Conservation (phyloP, 2,113 vertebrate species). For the Machaerirhynchus nigripectus region DNA sequence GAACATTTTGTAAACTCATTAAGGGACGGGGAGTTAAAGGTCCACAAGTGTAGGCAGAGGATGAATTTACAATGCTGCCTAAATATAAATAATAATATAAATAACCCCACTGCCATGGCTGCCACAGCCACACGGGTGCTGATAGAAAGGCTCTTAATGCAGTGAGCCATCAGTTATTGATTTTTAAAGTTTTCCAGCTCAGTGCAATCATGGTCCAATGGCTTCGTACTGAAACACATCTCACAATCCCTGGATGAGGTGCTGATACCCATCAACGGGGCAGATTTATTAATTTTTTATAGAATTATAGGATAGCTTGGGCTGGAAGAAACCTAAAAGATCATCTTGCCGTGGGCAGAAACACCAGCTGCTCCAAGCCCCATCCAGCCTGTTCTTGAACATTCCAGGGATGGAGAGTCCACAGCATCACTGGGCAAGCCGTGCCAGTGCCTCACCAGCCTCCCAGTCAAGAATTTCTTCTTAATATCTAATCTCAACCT, state of each 20-base stretch:
- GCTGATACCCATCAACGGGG: background rate
- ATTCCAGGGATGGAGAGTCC: background rate
- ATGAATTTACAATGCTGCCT: background rate
- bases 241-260: too few species aligned
- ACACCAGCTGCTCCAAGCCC: background rate
- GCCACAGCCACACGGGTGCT: background rate
- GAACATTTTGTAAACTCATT: background rate
- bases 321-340: background rate
- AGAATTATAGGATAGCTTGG: background rate
- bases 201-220: background rate
- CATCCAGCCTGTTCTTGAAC: too few species aligned
- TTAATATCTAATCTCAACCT: background rate
- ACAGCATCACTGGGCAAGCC: background rate
- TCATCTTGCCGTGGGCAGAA: background rate
- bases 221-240: accelerated
- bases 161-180: background rate
- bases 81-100: background rate
- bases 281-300: background rate
- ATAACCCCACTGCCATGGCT: background rate
- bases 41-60: background rate
- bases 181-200: background rate
- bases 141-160: background rate
- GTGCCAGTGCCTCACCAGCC: background rate
- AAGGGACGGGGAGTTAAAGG: background rate
- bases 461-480: too few species aligned